Conservation (phyloP, 2,797 vertebrate species). For the Sebastes matsubarae region DNA sequence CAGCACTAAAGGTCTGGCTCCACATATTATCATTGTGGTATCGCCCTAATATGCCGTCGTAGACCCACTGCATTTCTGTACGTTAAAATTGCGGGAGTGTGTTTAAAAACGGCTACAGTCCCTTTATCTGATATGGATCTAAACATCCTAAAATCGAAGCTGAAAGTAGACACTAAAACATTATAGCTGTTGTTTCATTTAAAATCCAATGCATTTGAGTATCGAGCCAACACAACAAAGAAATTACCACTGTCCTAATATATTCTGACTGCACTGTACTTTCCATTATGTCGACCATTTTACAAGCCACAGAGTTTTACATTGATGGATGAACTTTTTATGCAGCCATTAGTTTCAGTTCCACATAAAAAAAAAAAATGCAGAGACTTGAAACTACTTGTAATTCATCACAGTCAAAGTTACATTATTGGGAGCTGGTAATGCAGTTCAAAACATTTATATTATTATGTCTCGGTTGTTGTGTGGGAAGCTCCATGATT, state of each 20-base stretch:
- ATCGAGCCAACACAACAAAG: not conserved
- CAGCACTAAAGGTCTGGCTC: not conserved
- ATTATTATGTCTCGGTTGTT: not conserved
- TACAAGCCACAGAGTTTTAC: conserved; percentile 3
- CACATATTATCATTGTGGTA: not conserved
- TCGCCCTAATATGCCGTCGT: too few species aligned
- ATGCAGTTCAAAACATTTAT: conserved; percentile 5
- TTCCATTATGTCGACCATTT: conserved; percentile 7
- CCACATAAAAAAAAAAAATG: not conserved
- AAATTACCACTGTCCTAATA: not conserved
- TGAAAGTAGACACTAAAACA: not conserved
- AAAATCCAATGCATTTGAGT: not conserved
- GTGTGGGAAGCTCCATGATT: not conserved
- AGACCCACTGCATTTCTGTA: not conserved
- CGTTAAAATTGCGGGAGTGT: not conserved
- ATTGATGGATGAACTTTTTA: conserved; percentile 45
- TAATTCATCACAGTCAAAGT: conserved; percentile 25
- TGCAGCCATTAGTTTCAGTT: conserved; percentile 22
- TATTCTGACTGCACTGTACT: conserved; percentile 1
- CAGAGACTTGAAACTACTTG: conserved; percentile 10
- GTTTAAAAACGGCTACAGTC: not conserved
- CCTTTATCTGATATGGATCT: not conserved
- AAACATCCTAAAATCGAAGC: not conserved
- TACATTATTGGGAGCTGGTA: not conserved
- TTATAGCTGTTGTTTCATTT: not conserved